Conservation (phyloP, 2,113 vertebrate species). For the Megalops atlanticus region DNA sequence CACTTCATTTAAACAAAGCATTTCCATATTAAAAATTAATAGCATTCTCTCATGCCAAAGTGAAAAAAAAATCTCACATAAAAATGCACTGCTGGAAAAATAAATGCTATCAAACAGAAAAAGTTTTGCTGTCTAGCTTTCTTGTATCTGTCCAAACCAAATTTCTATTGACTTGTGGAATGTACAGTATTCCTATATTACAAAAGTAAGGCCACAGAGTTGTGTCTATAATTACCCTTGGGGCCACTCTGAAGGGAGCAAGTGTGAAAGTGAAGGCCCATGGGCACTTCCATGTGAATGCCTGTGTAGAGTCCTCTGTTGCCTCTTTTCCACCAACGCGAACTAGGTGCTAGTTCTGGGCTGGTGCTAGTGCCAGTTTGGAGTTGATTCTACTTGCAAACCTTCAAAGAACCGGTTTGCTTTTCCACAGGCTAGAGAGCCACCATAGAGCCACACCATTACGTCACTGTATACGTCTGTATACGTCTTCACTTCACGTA, state of each 20-base stretch:
- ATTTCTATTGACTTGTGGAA: not conserved
- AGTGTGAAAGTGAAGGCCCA: not conserved
- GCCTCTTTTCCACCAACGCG: too few relatives aligned
- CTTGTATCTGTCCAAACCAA: not conserved
- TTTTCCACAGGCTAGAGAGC: too few relatives aligned
- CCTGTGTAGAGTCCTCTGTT: too few relatives aligned
- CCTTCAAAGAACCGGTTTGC: too few relatives aligned
- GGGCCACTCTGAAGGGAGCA: not conserved
- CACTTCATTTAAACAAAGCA: not conserved
- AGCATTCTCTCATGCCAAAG: not conserved
- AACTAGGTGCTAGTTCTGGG: too few relatives aligned
- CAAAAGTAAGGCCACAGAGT: not conserved
- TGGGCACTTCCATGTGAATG: too few relatives aligned
- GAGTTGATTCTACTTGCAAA: too few relatives aligned
- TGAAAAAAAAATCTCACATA: not conserved
- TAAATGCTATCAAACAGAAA: not conserved
- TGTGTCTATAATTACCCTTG: constrained; percentile 8
- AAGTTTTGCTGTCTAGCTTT: not conserved
- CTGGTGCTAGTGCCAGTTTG: too few relatives aligned
- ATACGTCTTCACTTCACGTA: too few relatives aligned
- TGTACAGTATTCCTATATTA: not conserved
- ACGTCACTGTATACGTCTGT: too few relatives aligned
- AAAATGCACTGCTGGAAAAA: not conserved
- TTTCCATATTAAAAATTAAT: not conserved
- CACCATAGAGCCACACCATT: too few relatives aligned